Percentiles rank a stretch among this genome's conserved stretches.
These are phyloP conservation scores for Xyrichtys novacula DNA, from an alignment of 2,797 vertebrate genomes.

Conservation along the genomic window DNA sequence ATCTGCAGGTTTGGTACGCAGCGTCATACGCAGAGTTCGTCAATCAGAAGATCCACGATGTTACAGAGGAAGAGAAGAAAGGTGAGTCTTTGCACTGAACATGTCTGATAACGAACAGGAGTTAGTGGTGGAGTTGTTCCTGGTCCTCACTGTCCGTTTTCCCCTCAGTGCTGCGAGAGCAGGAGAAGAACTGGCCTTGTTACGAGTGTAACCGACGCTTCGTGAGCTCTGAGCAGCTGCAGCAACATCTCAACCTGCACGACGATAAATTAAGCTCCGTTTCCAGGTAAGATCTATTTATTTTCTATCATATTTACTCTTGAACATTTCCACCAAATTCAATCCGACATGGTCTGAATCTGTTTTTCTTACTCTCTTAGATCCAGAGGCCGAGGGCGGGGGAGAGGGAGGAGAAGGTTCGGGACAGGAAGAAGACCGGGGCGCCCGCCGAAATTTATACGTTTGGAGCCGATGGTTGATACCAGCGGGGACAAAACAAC, in stretches of 20 bases:
- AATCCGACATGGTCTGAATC: neutral
- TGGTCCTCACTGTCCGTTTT: neutral
- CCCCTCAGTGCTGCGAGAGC: constrained; percentile 91
- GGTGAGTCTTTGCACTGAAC: constrained; percentile 77
- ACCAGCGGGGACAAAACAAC: constrained; percentile 87
- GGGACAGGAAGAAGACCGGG: constrained; percentile 92
- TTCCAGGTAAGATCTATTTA: constrained; percentile 85
- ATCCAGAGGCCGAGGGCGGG: constrained; percentile 92
- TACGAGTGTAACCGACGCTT: constrained; percentile 98
- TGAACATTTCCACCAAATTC: neutral
- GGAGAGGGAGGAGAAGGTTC: constrained; percentile 92
- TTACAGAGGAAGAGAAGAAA: constrained; percentile 98
- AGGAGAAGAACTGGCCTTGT: constrained; percentile 99
- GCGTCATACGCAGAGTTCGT: constrained; percentile 97
- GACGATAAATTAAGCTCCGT: constrained; percentile 95
- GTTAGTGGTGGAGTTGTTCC: neutral
- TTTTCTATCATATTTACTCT: neutral
- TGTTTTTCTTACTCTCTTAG: constrained; percentile 67
- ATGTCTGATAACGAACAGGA: no score
- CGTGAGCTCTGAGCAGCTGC: constrained; percentile 96
- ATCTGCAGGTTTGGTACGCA: constrained; percentile 95
- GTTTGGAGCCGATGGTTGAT: constrained; percentile 88
- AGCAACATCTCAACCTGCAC: constrained; percentile 97
- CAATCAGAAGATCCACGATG: constrained; percentile 95
- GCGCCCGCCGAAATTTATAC: constrained; percentile 94